Percentiles rank a stretch among this genome's conserved stretches.
phyloP scores from a whole-genome alignment of 2,113 vertebrate genomes.

The Isurus oxyrinchus region DNA sequence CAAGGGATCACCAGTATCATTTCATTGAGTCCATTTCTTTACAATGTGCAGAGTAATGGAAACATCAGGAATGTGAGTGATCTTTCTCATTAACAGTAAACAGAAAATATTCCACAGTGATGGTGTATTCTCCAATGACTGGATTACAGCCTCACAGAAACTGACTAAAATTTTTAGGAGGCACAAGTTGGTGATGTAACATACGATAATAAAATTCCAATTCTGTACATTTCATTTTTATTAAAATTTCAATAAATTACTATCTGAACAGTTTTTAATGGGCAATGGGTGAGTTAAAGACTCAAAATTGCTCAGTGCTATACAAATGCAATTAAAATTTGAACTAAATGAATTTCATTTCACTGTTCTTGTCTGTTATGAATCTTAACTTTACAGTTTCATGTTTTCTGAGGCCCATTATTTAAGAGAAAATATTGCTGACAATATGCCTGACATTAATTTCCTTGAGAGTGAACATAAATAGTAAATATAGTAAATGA shows the following conservation, averaged over 20 bases:
- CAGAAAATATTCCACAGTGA: slow-evolving; percentile 15
- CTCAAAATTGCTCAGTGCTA: background rate
- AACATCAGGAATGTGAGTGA: background rate
- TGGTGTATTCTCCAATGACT: background rate
- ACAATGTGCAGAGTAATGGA: background rate
- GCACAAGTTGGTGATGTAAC: background rate
- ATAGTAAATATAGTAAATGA: no score
- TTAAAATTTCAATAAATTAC: background rate
- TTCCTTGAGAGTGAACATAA: background rate
- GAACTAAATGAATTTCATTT: background rate
- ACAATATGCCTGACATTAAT: background rate
- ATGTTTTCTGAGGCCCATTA: background rate
- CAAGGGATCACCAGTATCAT: background rate
- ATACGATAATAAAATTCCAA: background rate
- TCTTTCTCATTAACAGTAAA: background rate
- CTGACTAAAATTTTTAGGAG: background rate
- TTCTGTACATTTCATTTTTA: background rate
- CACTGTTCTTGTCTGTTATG: background rate
- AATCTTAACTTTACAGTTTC: background rate
- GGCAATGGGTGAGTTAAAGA: background rate
- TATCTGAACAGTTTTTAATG: background rate
- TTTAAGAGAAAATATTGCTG: background rate
- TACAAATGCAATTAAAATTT: background rate
- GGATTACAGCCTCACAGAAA: background rate
- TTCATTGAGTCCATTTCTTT: background rate